These are phyloP conservation scores for Megathymus violae DNA, from an alignment of 1,140 invertebrate genomes.

Conservation along the genomic window DNA sequence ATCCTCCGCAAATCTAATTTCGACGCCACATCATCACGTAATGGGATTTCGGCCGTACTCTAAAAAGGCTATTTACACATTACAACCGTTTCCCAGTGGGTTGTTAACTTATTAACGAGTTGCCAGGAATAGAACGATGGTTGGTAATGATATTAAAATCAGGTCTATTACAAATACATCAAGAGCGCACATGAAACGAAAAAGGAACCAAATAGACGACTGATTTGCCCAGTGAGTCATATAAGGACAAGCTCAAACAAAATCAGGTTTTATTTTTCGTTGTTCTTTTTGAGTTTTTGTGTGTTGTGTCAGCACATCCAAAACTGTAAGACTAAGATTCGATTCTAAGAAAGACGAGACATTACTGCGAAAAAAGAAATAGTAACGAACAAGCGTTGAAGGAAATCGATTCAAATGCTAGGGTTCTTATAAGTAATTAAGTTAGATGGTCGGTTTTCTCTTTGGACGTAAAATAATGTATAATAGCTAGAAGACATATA, in stretches of 20 bases:
- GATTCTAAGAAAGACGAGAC: background rate
- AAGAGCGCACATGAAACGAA: background rate
- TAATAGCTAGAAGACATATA: no score
- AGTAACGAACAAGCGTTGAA: background rate
- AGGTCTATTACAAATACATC: background rate
- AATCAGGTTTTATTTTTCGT: background rate
- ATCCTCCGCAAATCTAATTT: conserved; percentile 61
- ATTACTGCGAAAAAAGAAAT: background rate
- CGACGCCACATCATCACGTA: conserved; percentile 53
- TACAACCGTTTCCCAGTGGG: conserved; percentile 39
- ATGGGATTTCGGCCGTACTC: conserved; percentile 57
- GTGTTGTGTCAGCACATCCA: background rate
- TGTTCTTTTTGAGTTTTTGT: background rate
- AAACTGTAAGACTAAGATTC: background rate
- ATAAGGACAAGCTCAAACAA: background rate
- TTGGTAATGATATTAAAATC: conserved; percentile 9
- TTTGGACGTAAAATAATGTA: background rate
- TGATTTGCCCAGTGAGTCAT: background rate
- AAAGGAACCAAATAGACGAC: conserved; percentile 2
- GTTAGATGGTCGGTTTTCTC: background rate
- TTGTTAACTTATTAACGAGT: conserved; percentile 37
- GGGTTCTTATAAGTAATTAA: background rate
- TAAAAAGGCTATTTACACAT: conserved; percentile 63
- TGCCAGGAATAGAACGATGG: conserved; percentile 14
- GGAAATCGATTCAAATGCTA: background rate